phyloP scores from a whole-genome alignment of 2,888 invertebrate species.

The Drosophila acutilabella region DNA sequence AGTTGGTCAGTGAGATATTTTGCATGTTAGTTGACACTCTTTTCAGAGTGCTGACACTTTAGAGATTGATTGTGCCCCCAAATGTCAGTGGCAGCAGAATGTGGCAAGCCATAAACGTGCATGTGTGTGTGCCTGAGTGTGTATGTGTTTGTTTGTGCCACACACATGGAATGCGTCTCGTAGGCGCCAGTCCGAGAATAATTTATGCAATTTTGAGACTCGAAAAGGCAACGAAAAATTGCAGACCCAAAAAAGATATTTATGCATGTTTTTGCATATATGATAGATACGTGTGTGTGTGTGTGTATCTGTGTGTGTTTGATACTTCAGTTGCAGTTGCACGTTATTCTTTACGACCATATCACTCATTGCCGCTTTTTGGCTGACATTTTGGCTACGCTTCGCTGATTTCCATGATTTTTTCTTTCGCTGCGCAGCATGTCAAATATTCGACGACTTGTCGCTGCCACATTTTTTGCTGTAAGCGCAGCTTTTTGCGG shows the following conservation, averaged over 20 bases:
- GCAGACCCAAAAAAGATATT: slow-evolving; percentile 49
- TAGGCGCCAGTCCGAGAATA: slow-evolving; percentile 63
- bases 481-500: not conserved
- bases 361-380: slow-evolving; percentile 42
- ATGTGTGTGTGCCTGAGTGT: not conserved
- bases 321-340: slow-evolving; percentile 33
- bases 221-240: slow-evolving; percentile 54
- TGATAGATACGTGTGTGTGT: slow-evolving; percentile 4
- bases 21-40: slow-evolving; percentile 52
- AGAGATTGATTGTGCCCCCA: slow-evolving; percentile 66
- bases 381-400: slow-evolving; percentile 48
- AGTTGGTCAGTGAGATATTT: slow-evolving; percentile 34
- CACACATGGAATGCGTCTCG: slow-evolving; percentile 53
- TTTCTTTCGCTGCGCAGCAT: slow-evolving; percentile 10
- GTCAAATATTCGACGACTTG: slow-evolving; percentile 17
- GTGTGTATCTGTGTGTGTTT: slow-evolving; percentile 1
- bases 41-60: slow-evolving; percentile 61
- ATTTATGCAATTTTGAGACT: slow-evolving; percentile 59
- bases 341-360: slow-evolving; percentile 54
- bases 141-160: slow-evolving; percentile 9
- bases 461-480: slow-evolving; percentile 10
- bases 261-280: slow-evolving; percentile 39
- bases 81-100: slow-evolving; percentile 30
- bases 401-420: slow-evolving; percentile 20
- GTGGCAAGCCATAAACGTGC: slow-evolving; percentile 14